A percentile compares a stretch with the other conserved stretches of the same genome.
Evolutionary conservation across 2,113 vertebrate genomes (phyloP).

Genomic region (Syngnathus scovelli): DNA sequence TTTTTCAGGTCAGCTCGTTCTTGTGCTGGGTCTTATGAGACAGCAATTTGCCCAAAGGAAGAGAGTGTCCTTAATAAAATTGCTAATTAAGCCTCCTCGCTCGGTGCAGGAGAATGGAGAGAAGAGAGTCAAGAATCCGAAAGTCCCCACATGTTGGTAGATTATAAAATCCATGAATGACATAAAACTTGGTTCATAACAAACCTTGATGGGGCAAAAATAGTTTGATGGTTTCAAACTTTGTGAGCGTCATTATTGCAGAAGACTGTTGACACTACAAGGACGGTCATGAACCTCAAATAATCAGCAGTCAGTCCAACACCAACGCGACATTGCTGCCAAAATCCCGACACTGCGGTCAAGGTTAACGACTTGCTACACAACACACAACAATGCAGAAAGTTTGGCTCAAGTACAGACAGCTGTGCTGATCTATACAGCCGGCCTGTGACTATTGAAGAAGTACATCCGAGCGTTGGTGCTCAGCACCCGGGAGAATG

Average conservation of each 20-base stretch:
- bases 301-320: slow-evolving; percentile 5
- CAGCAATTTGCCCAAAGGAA: slow-evolving; percentile 33
- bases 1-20: slow-evolving; percentile 46
- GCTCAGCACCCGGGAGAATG: slow-evolving; percentile 14
- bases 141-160: slow-evolving; percentile 9
- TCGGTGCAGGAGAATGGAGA: slow-evolving; percentile 13
- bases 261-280: not conserved
- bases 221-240: no score
- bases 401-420: slow-evolving; percentile 21
- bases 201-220: not conserved
- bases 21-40: slow-evolving; percentile 48
- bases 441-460: slow-evolving; percentile 12
- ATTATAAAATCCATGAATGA: slow-evolving; percentile 24
- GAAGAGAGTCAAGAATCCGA: slow-evolving; percentile 4
- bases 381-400: not conserved
- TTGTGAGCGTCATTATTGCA: not conserved
- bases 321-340: not conserved
- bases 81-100: slow-evolving; percentile 50
- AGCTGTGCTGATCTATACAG: slow-evolving; percentile 23
- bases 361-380: slow-evolving; percentile 2
- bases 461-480: slow-evolving; percentile 22
- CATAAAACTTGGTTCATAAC: not conserved
- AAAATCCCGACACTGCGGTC: not conserved
- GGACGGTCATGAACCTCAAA: not conserved
- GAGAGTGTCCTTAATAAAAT: slow-evolving; percentile 51